Evolutionary conservation across 1,140 invertebrate species (phyloP).

Genomic region (Panagrolaimus sp.): DNA sequence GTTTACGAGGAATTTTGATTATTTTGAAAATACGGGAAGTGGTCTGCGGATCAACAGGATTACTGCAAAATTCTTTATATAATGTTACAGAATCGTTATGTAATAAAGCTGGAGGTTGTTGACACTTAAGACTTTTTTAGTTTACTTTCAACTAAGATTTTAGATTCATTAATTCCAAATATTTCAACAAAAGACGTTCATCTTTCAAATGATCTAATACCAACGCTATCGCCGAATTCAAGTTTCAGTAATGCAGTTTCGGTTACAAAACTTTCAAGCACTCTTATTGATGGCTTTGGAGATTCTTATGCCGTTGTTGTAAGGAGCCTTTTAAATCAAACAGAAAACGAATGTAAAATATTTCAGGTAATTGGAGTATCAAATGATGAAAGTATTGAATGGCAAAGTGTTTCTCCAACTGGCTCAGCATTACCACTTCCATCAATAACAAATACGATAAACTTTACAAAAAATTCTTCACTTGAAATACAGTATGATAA

Average conservation of each 20-base stretch:
- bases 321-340: not conserved
- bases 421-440: not conserved
- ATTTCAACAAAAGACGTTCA: too few species aligned
- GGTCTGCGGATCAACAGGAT: too few species aligned
- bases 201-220: too few species aligned
- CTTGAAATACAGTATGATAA: constrained; percentile 8
- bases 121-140: too few species aligned
- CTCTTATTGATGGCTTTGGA: constrained; percentile 1
- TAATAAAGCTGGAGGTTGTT: too few species aligned
- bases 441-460: not conserved
- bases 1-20: too few species aligned
- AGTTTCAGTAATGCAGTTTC: not conserved
- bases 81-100: too few species aligned
- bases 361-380: not conserved
- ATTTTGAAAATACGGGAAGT: too few species aligned
- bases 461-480: not conserved
- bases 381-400: not conserved
- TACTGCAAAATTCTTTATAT: too few species aligned
- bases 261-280: not conserved
- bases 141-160: too few species aligned
- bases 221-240: too few species aligned
- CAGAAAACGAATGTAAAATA: not conserved
- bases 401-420: not conserved
- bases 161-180: too few species aligned
- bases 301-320: constrained; percentile 10